A percentile compares a stretch with the other conserved stretches of the same genome.
These are phyloP conservation scores for Pseudomyrmex cubaensis DNA, from an alignment of 1,140 invertebrate genomes.

Conservation along the genomic window DNA sequence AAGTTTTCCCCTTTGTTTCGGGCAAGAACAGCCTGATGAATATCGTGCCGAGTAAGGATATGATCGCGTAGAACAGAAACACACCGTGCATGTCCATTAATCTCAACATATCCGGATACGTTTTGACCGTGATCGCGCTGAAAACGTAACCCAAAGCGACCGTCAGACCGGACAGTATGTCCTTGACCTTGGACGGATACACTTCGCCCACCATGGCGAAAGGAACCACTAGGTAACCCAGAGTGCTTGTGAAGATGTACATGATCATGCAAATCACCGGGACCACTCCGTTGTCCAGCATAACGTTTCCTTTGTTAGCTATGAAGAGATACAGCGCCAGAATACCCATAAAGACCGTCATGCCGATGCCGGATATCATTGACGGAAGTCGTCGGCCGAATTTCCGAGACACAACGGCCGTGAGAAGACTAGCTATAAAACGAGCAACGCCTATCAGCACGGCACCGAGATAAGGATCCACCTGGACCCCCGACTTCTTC, in stretches of 20 bases:
- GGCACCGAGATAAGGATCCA: constrained; percentile 87
- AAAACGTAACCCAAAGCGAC: constrained; percentile 89
- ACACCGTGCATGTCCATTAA: constrained; percentile 87
- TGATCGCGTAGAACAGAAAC: constrained; percentile 90
- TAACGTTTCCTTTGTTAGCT: constrained; percentile 72
- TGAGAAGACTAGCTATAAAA: constrained; percentile 85
- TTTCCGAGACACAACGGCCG: constrained; percentile 86
- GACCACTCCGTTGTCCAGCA: constrained; percentile 76
- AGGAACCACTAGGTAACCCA: constrained; percentile 88
- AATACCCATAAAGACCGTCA: constrained; percentile 87
- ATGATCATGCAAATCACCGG: constrained; percentile 86
- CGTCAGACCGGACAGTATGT: constrained; percentile 88
- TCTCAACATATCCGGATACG: constrained; percentile 87
- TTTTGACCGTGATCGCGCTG: constrained; percentile 91
- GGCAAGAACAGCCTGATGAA: constrained; percentile 90
- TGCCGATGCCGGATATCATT: constrained; percentile 87
- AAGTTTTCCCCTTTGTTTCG: constrained; percentile 92
- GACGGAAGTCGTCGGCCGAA: constrained; percentile 86
- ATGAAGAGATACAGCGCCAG: constrained; percentile 85
- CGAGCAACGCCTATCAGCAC: constrained; percentile 87
- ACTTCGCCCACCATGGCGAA: constrained; percentile 92
- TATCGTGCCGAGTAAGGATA: constrained; percentile 89
- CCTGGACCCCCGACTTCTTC: constrained; percentile 85
- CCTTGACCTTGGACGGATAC: constrained; percentile 88
- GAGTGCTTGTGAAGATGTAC: constrained; percentile 87